A percentile compares a stretch with the other conserved stretches of the same genome.
These are phyloP conservation scores for Adelosebastes latens DNA, from an alignment of 2,797 vertebrate genomes.

Conservation along the genomic window DNA sequence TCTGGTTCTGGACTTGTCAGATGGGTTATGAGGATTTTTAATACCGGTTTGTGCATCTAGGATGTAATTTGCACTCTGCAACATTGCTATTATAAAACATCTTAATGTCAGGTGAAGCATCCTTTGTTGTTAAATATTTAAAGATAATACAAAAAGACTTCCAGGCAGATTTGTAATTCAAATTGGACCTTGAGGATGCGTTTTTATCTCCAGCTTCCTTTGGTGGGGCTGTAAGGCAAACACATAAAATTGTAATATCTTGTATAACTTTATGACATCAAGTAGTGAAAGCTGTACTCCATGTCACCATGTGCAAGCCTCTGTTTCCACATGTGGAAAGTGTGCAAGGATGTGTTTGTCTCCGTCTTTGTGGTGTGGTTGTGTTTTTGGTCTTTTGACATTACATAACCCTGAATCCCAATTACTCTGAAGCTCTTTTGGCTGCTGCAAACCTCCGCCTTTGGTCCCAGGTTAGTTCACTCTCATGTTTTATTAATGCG, in stretches of 20 bases:
- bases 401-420: conserved; percentile 32
- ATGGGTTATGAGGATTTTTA: not conserved
- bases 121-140: conserved; percentile 58
- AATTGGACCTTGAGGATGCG: conserved; percentile 58
- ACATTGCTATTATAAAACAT: conserved; percentile 10
- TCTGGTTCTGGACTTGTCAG: not conserved
- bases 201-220: conserved; percentile 51
- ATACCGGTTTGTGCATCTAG: not conserved
- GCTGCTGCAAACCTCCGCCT: conserved; percentile 31
- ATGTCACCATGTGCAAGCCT: not conserved
- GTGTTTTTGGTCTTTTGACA: conserved; percentile 3
- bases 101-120: conserved; percentile 19
- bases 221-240: conserved; percentile 55
- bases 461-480: conserved; percentile 56
- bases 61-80: not conserved
- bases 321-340: not conserved
- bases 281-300: conserved; percentile 22
- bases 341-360: not conserved
- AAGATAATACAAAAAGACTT: conserved; percentile 53
- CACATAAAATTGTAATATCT: conserved; percentile 49
- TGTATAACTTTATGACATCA: conserved; percentile 43
- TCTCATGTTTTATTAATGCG: conserved; percentile 70
- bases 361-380: not conserved
- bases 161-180: conserved; percentile 70
- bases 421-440: conserved; percentile 40